These are phyloP conservation scores for Phengaris arion DNA, from an alignment of 2,888 invertebrate genomes.

Conservation along the genomic window DNA sequence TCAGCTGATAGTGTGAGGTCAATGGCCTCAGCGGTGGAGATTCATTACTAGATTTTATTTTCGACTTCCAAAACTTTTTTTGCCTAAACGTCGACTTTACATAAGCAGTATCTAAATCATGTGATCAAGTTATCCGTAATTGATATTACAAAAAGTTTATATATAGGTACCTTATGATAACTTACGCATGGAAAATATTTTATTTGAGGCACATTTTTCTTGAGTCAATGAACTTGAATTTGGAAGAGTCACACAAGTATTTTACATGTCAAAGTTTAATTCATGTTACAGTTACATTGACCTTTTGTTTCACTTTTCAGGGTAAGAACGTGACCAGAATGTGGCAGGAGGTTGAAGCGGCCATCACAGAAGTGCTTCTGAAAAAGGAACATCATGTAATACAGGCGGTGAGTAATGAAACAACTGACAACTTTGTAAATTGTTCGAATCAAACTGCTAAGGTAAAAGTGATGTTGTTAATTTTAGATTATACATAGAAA, in stretches of 20 bases:
- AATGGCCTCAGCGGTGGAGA: too few species aligned
- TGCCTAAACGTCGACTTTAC: too few species aligned
- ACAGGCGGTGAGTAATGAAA: conserved; percentile 68
- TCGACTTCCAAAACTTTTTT: too few species aligned
- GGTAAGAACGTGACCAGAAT: conserved; percentile 85
- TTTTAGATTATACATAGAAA: too few species aligned
- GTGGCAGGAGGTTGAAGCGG: conserved; percentile 89
- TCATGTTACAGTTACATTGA: conserved; percentile 16
- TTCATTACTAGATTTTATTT: too few species aligned
- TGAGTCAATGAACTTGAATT: neutral
- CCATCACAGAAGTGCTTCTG: conserved; percentile 84
- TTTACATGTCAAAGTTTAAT: conserved; percentile 24
- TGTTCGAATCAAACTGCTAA: neutral
- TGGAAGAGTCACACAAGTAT: neutral
- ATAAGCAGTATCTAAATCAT: too few species aligned
- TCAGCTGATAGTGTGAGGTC: too few species aligned
- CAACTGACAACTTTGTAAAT: neutral
- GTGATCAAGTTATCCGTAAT: too few species aligned
- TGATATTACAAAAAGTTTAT: too few species aligned
- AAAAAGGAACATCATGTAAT: conserved; percentile 86
- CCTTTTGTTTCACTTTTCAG: conserved; percentile 49
- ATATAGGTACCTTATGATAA: too few species aligned
- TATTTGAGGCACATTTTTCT: neutral
- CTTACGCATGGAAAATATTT: too few species aligned
- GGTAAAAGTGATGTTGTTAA: too few species aligned